Evolutionary conservation across 2,113 vertebrate species (phyloP).

Genomic region (Pungitius pungitius): DNA sequence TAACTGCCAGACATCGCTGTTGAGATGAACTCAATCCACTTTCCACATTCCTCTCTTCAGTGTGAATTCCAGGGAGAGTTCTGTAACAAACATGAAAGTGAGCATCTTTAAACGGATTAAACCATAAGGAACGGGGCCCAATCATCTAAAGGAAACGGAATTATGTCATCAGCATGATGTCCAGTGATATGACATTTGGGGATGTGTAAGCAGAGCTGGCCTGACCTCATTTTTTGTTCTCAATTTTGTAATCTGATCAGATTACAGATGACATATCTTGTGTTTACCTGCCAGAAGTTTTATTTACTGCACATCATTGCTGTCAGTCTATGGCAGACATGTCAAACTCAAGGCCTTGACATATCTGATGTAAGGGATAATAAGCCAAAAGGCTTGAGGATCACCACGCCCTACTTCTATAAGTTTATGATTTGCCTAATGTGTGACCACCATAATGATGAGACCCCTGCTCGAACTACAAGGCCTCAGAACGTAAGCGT

Average conservation of each 20-base stretch:
- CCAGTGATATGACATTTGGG: neutral
- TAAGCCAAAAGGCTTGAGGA: too few relatives aligned
- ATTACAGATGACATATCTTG: neutral
- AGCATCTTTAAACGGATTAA: neutral
- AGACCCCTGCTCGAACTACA: neutral
- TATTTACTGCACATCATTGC: too few relatives aligned
- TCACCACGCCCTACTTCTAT: too few relatives aligned
- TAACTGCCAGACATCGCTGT: slow-evolving; percentile 15
- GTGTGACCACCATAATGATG: neutral
- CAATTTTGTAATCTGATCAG: neutral
- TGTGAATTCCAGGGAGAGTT: slow-evolving; percentile 6
- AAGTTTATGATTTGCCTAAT: neutral
- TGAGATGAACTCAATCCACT: slow-evolving; percentile 8
- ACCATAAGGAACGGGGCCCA: slow-evolving; percentile 1
- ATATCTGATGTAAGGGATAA: neutral
- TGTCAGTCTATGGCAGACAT: too few relatives aligned
- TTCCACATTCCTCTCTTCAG: neutral
- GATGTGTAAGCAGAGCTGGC: neutral
- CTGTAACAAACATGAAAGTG: neutral
- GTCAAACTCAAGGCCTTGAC: neutral
- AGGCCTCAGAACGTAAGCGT: neutral
- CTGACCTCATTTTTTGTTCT: neutral
- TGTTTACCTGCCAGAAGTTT: too few relatives aligned
- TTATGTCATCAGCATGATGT: neutral
- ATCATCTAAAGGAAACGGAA: slow-evolving; percentile 7